A percentile compares a stretch with the other conserved stretches of the same genome.
These are phyloP conservation scores for Trematomus loennbergii DNA, from an alignment of 2,113 vertebrate species.

Conservation along the genomic window DNA sequence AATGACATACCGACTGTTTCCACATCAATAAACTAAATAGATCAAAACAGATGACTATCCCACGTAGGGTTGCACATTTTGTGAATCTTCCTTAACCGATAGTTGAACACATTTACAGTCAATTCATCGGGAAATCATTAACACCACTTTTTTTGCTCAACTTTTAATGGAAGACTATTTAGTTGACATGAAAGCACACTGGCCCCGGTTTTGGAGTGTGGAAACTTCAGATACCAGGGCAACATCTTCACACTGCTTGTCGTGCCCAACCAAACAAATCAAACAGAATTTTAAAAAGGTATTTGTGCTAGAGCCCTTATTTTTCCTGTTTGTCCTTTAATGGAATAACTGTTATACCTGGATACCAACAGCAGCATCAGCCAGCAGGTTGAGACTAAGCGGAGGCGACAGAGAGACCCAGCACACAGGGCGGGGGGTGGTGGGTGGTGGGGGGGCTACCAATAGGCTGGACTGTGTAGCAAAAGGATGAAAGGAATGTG, in stretches of 20 bases:
- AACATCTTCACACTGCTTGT: too few relatives aligned
- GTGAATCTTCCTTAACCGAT: too few relatives aligned
- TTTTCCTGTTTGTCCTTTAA: not conserved
- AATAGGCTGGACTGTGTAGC: constrained; percentile 43
- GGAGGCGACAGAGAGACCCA: constrained; percentile 61
- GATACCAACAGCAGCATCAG: constrained; percentile 33
- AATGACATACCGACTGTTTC: too few relatives aligned
- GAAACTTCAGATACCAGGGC: too few relatives aligned
- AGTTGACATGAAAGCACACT: not conserved
- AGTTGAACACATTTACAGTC: too few relatives aligned
- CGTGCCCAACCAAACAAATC: too few relatives aligned
- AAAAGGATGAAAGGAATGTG: constrained; percentile 61
- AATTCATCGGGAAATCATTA: too few relatives aligned
- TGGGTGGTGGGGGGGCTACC: constrained; percentile 11
- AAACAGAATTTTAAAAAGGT: not conserved
- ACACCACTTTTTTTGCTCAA: too few relatives aligned
- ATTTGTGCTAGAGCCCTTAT: not conserved
- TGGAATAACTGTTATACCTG: not conserved
- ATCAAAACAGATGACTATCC: too few relatives aligned
- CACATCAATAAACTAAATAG: too few relatives aligned
- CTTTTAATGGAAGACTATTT: too few relatives aligned
- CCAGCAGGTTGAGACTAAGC: constrained; percentile 64
- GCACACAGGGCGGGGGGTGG: not conserved
- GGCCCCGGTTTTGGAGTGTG: not conserved
- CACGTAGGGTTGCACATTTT: too few relatives aligned